These are phyloP conservation scores for Rhinatrema bivittatum DNA, from an alignment of 2,797 vertebrate species.

Conservation along the genomic window DNA sequence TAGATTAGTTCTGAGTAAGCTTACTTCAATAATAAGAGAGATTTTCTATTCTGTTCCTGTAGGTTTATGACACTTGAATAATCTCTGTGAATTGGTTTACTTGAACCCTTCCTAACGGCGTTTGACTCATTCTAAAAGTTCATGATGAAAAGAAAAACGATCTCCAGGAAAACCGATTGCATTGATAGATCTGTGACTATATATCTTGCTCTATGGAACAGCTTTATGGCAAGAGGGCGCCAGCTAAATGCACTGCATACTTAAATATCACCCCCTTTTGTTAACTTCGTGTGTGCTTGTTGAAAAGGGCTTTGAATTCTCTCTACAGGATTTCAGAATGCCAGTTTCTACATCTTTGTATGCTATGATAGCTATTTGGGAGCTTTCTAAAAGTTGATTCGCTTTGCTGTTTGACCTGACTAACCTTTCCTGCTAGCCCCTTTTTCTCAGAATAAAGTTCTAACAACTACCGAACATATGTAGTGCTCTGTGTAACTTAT, in stretches of 20 bases:
- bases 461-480: too few relatives aligned
- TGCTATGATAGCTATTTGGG: slow-evolving; percentile 10
- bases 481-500: too few relatives aligned
- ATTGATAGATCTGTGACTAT: slow-evolving; percentile 4
- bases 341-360: slow-evolving; percentile 8
- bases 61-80: too few relatives aligned
- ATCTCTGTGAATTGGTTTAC: neutral
- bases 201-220: slow-evolving; percentile 6
- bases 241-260: slow-evolving; percentile 36
- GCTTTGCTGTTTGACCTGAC: slow-evolving; percentile 30
- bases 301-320: slow-evolving; percentile 32
- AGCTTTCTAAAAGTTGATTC: slow-evolving; percentile 25
- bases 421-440: slow-evolving; percentile 12
- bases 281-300: slow-evolving; percentile 9
- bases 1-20: too few relatives aligned
- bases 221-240: slow-evolving; percentile 19
- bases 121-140: slow-evolving; percentile 14
- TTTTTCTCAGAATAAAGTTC: slow-evolving; percentile 11
- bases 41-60: too few relatives aligned
- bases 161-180: slow-evolving; percentile 6
- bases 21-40: too few relatives aligned
- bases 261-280: slow-evolving; percentile 25
- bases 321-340: slow-evolving; percentile 22
- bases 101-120: slow-evolving; percentile 3
- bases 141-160: neutral